These are phyloP conservation scores for Anoplopoma fimbria DNA, from an alignment of 2,113 vertebrate genomes.

Conservation along the genomic window DNA sequence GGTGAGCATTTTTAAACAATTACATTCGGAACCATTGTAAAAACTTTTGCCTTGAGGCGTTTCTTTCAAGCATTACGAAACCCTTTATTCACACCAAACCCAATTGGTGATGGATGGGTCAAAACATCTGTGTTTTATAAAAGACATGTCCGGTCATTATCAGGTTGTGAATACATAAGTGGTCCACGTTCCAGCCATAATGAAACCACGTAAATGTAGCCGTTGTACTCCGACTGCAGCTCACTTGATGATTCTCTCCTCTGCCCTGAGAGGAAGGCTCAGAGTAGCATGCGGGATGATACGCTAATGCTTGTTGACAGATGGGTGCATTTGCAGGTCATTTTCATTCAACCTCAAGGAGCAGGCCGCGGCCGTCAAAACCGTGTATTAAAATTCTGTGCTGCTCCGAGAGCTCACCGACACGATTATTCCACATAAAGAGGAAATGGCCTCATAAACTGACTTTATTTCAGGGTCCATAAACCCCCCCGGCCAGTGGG, in stretches of 20 bases:
- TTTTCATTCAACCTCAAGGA: conserved; percentile 50
- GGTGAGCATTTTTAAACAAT: neutral
- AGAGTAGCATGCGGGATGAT: neutral
- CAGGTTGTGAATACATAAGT: neutral
- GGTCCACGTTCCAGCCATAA: neutral
- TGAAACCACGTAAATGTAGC: neutral
- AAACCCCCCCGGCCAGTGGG: conserved; percentile 49
- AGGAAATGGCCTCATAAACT: conserved; percentile 69
- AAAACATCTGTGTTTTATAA: neutral
- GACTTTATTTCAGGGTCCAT: conserved; percentile 71
- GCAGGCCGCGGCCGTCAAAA: conserved; percentile 28
- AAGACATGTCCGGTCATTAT: neutral
- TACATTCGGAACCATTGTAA: neutral
- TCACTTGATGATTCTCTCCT: conserved; percentile 27
- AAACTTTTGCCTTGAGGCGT: neutral
- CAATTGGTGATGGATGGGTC: neutral
- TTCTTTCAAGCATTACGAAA: neutral
- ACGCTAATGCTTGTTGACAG: conserved; percentile 38
- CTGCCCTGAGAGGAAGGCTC: neutral
- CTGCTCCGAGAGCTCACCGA: conserved; percentile 55
- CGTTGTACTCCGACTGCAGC: neutral
- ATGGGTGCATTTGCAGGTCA: conserved; percentile 42
- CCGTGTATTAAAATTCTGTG: conserved; percentile 50
- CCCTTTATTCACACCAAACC: neutral
- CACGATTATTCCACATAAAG: conserved; percentile 73